Evolutionary conservation across 2,888 invertebrate species (phyloP).

Genomic region (Hipparchia sbordonii): DNA sequence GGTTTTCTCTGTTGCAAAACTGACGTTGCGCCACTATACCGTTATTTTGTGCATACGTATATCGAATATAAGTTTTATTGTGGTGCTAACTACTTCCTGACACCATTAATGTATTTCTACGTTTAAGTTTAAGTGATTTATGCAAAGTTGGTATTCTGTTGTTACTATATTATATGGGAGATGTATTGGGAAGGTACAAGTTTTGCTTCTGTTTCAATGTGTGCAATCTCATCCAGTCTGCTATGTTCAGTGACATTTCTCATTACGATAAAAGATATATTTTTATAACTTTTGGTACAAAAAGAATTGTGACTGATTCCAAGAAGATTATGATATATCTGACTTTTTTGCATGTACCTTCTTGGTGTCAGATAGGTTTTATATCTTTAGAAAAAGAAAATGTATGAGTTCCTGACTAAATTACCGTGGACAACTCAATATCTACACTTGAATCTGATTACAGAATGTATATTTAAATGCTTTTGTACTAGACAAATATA

Average conservation of each 20-base stretch:
- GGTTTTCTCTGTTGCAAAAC: constrained; percentile 46
- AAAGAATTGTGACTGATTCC: constrained; percentile 31
- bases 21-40: constrained; percentile 54
- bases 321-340: constrained; percentile 20
- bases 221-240: constrained; percentile 37
- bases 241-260: constrained; percentile 30
- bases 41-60: constrained; percentile 61
- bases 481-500: constrained; percentile 15
- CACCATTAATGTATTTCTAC: constrained; percentile 68
- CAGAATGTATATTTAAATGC: constrained; percentile 6
- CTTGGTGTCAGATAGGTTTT: constrained; percentile 24
- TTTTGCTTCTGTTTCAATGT: constrained; percentile 30
- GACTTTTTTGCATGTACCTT: constrained; percentile 7
- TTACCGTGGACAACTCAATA: constrained; percentile 12
- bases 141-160: constrained; percentile 54
- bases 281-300: constrained; percentile 40
- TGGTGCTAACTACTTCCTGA: constrained; percentile 71
- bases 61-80: constrained; percentile 65
- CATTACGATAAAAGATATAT: constrained; percentile 34
- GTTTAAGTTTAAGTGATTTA: constrained; percentile 58
- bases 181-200: constrained; percentile 30
- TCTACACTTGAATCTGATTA: constrained; percentile 4
- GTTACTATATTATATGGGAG: constrained; percentile 19
- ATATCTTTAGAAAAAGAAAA: constrained; percentile 20
- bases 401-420: constrained; percentile 23